A percentile compares a stretch with the other conserved stretches of the same genome.
Evolutionary conservation across 1,140 invertebrate genomes (phyloP).

Genomic region (Apis florea): DNA sequence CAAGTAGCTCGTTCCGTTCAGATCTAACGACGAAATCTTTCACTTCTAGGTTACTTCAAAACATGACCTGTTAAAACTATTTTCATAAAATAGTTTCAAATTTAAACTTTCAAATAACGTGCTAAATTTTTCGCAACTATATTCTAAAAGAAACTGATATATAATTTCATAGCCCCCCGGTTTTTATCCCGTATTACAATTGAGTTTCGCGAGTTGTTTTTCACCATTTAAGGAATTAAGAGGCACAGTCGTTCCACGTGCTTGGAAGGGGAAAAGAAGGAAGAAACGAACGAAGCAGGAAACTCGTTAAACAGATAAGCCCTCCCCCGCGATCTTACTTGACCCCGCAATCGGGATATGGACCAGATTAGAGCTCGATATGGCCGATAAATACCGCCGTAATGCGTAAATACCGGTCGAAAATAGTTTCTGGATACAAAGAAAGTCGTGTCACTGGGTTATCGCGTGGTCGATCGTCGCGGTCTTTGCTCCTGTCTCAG

Average conservation of each 20-base stretch:
- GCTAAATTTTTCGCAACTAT: neutral
- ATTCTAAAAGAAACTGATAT: neutral
- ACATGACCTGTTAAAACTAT: too few species aligned
- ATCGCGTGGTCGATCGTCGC: constrained; percentile 65
- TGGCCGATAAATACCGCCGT: constrained; percentile 33
- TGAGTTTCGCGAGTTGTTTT: constrained; percentile 29
- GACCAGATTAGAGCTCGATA: constrained; percentile 51
- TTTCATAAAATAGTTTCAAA: too few species aligned
- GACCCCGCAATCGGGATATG: constrained; percentile 18
- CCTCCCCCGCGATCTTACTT: constrained; percentile 9
- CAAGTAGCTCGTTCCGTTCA: too few species aligned
- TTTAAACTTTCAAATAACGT: too few species aligned
- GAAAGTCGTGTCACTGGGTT: constrained; percentile 66
- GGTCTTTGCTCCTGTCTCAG: neutral
- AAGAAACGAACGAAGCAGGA: constrained; percentile 31
- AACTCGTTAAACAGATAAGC: constrained; percentile 47
- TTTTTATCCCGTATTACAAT: constrained; percentile 23
- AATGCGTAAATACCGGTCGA: constrained; percentile 38
- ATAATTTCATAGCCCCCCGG: neutral
- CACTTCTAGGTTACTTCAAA: too few species aligned
- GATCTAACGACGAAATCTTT: too few species aligned
- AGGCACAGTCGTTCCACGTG: constrained; percentile 7
- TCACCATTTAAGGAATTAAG: constrained; percentile 39
- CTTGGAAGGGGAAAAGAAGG: neutral
- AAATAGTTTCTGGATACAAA: constrained; percentile 42